Conservation (phyloP, 2,113 vertebrate genomes). For the Morone chrysops region DNA sequence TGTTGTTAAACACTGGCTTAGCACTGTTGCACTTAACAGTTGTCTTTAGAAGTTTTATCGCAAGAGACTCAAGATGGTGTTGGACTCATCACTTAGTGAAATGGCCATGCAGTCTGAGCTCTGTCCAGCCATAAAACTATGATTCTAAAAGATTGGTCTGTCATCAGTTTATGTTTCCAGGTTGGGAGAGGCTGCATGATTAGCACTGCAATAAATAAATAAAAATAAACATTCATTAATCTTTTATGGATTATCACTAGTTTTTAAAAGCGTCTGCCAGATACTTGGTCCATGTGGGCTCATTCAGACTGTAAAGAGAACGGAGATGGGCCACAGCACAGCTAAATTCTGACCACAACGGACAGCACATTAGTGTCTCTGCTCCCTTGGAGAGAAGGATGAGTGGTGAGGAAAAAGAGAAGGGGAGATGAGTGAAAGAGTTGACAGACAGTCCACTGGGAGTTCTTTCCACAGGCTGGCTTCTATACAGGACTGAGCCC, state of each 20-base stretch:
- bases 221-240: conserved; percentile 11
- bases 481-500: conserved; percentile 37
- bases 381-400: conserved; percentile 9
- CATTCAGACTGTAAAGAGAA: not conserved
- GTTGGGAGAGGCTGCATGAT: not conserved
- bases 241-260: conserved; percentile 6
- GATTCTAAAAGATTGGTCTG: not conserved
- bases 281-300: not conserved
- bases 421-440: conserved; percentile 15
- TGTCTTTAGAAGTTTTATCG: not conserved
- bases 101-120: not conserved
- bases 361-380: conserved; percentile 26
- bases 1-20: not conserved
- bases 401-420: not conserved
- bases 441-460: conserved; percentile 43
- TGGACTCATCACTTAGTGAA: not conserved
- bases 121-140: not conserved
- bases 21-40: not conserved
- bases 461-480: conserved; percentile 49
- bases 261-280: conserved; percentile 3
- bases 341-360: conserved; percentile 9
- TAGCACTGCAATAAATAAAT: not conserved
- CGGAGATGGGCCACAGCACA: not conserved
- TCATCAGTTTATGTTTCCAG: conserved; percentile 2
- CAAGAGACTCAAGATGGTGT: not conserved